Evolutionary conservation across 2,888 invertebrate species (phyloP).

Genomic region (Tetragonisca angustula): DNA sequence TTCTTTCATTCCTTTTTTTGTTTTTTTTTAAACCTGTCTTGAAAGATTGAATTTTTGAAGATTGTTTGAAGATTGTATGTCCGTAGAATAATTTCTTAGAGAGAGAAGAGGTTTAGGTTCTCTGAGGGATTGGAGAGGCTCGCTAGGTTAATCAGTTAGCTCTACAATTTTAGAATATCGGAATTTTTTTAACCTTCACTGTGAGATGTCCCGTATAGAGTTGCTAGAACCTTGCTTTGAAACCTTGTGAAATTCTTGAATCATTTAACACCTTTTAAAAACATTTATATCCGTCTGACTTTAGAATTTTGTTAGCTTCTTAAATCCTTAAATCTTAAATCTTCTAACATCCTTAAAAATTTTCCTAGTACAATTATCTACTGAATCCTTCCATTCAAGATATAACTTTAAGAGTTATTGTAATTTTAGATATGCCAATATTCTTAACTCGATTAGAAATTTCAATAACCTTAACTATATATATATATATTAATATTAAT

Average conservation of each 20-base stretch:
- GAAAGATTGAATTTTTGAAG: background rate
- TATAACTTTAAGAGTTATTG: too few relatives aligned
- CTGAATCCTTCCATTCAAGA: too few relatives aligned
- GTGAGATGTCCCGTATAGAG: background rate
- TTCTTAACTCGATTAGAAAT: too few relatives aligned
- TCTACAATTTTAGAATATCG: background rate
- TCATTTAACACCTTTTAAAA: background rate
- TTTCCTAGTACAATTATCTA: background rate
- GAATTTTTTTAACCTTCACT: background rate
- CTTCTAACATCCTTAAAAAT: background rate
- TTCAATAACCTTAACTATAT: too few relatives aligned
- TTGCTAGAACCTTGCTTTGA: background rate
- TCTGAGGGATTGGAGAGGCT: background rate
- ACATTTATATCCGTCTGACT: background rate
- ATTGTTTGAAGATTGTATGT: background rate
- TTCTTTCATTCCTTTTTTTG: background rate
- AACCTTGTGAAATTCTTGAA: background rate
- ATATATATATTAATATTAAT: too few relatives aligned
- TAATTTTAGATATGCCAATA: too few relatives aligned
- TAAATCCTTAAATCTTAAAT: too few relatives aligned
- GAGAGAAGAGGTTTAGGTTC: background rate
- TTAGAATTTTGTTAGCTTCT: background rate
- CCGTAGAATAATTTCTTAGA: background rate
- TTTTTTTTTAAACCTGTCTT: background rate
- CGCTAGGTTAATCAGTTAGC: background rate